Conservation (phyloP, 2,888 invertebrate species). For the Oxyscelio sp. region DNA sequence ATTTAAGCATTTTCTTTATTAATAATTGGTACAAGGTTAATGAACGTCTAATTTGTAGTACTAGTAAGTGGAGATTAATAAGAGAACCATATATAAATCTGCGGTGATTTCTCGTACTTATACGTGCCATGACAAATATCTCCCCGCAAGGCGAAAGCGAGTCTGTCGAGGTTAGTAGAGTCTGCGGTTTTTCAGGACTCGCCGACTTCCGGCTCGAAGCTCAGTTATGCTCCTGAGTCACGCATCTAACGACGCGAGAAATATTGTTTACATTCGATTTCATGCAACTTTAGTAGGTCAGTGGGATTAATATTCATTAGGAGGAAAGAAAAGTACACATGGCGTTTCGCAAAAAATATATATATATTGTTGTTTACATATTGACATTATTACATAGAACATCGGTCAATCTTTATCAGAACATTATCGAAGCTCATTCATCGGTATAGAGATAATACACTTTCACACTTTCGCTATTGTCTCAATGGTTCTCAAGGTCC, state of each 20-base stretch:
- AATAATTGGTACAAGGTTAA: too few species aligned
- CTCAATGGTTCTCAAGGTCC: slow-evolving; percentile 64
- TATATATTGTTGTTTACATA: slow-evolving; percentile 53
- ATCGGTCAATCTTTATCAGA: slow-evolving; percentile 14
- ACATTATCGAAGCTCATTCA: slow-evolving; percentile 51
- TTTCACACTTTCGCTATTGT: slow-evolving; percentile 78
- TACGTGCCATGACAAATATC: slow-evolving; percentile 81
- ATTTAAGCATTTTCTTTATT: too few species aligned
- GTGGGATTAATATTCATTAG: not conserved
- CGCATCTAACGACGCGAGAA: slow-evolving; percentile 44
- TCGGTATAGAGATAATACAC: slow-evolving; percentile 69
- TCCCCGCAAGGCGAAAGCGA: slow-evolving; percentile 84
- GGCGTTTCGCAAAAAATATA: slow-evolving; percentile 41
- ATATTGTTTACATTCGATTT: slow-evolving; percentile 70
- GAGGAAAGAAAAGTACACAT: slow-evolving; percentile 40
- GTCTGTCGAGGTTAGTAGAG: slow-evolving; percentile 70
- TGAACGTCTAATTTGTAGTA: too few species aligned
- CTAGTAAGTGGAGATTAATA: too few species aligned
- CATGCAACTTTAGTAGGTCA: slow-evolving; percentile 45
- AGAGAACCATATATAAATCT: too few species aligned
- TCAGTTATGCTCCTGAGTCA: slow-evolving; percentile 77
- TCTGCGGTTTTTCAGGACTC: slow-evolving; percentile 68
- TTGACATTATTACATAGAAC: slow-evolving; percentile 47
- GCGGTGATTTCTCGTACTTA: slow-evolving; percentile 82
- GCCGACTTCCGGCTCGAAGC: slow-evolving; percentile 81